Evolutionary conservation across 2,797 vertebrate species (phyloP).

Genomic region (Silurus lanzhouensis): DNA sequence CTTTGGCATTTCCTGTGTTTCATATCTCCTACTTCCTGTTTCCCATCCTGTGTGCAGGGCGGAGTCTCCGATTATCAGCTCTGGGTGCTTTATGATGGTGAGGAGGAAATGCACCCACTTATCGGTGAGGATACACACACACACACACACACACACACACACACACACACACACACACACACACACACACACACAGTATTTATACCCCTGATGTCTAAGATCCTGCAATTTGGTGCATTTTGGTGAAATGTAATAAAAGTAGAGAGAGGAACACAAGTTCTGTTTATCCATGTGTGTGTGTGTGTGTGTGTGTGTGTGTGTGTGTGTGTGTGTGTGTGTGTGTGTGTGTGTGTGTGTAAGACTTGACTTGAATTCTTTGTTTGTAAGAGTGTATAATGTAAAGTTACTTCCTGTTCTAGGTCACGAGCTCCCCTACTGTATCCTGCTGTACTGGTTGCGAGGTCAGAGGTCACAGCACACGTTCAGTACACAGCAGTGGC

Average conservation of each 20-base stretch:
- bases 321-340: background rate
- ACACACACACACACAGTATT: background rate
- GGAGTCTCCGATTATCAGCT: conserved; percentile 70
- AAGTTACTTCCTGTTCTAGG: conserved; percentile 60
- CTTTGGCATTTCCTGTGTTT: conserved; percentile 52
- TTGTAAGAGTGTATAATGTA: background rate
- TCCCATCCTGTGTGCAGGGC: conserved; percentile 63
- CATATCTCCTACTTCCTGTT: conserved; percentile 51
- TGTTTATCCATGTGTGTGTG: background rate
- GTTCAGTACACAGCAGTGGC: conserved; percentile 54
- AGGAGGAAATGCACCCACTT: conserved; percentile 71
- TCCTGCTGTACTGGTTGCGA: conserved; percentile 59
- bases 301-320: background rate
- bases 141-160: conserved; percentile 1
- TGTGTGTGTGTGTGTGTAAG: no score
- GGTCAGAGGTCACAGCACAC: conserved; percentile 60
- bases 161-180: background rate
- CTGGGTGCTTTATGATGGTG: conserved; percentile 74
- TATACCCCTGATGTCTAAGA: background rate
- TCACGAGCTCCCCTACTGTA: conserved; percentile 76
- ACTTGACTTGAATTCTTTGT: no score
- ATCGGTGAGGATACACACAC: conserved; percentile 69
- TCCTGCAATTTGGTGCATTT: background rate
- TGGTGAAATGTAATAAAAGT: background rate
- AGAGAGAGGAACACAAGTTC: background rate